Evolutionary conservation across 2,797 vertebrate genomes (phyloP).

Genomic region (Falco rusticolus): DNA sequence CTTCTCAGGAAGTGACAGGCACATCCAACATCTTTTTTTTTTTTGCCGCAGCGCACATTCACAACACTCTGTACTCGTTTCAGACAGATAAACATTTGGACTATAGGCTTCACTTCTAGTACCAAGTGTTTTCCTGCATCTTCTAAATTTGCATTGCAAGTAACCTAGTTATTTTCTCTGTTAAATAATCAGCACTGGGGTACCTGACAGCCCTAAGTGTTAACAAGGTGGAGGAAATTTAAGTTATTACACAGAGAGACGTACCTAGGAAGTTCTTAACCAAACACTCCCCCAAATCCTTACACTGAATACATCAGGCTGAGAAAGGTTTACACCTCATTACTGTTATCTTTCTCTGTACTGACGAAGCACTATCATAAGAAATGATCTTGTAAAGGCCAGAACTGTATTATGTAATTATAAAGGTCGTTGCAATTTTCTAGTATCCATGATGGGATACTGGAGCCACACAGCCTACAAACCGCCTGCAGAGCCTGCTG

Average conservation of each 20-base stretch:
- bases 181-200: neutral
- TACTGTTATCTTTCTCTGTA: neutral
- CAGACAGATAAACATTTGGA: neutral
- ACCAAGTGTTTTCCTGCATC: neutral
- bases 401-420: neutral
- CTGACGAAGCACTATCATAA: neutral
- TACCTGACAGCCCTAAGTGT: neutral
- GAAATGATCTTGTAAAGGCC: neutral
- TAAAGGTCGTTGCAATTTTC: neutral
- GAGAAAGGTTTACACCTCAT: conserved; percentile 8
- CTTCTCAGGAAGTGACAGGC: neutral
- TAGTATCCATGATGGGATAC: neutral
- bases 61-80: neutral
- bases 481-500: neutral
- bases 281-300: neutral
- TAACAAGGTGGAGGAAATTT: neutral
- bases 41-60: neutral
- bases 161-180: neutral
- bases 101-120: neutral
- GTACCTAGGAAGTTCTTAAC: neutral
- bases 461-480: neutral
- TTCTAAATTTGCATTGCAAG: neutral
- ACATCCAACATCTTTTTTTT: neutral
- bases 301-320: neutral
- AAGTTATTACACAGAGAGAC: neutral